Conservation (phyloP, 2,113 vertebrate genomes). For the Tetrax tetrax region DNA sequence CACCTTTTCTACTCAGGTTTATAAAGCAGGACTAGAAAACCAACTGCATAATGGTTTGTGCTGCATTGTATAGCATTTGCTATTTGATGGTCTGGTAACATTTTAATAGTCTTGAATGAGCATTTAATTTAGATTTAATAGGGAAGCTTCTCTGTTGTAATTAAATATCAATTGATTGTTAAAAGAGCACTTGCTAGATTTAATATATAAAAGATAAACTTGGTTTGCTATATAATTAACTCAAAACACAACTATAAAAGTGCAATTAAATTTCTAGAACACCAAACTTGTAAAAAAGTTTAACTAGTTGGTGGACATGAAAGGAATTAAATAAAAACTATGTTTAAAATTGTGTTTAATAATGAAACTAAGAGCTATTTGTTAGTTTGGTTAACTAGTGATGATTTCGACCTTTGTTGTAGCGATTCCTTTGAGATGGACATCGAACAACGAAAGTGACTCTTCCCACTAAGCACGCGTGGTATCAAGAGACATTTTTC, state of each 20-base stretch:
- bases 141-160: slow-evolving; percentile 65
- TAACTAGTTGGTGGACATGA: background rate
- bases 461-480: background rate
- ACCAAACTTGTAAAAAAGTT: slow-evolving; percentile 24
- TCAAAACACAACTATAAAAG: slow-evolving; percentile 42
- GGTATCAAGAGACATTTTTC: background rate
- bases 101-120: slow-evolving; percentile 63
- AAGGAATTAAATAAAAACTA: background rate
- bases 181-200: slow-evolving; percentile 58
- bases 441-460: background rate
- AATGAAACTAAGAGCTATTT: background rate
- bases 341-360: background rate
- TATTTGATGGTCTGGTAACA: slow-evolving; percentile 50
- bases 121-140: slow-evolving; percentile 72
- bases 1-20: background rate
- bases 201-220: slow-evolving; percentile 62
- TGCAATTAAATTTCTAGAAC: slow-evolving; percentile 14
- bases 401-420: slow-evolving; percentile 11
- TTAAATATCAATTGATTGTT: slow-evolving; percentile 73
- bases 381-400: background rate
- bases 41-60: background rate
- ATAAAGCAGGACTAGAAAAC: background rate
- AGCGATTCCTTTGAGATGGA: slow-evolving; percentile 12
- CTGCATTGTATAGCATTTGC: slow-evolving; percentile 1
- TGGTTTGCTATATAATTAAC: slow-evolving; percentile 47